phyloP scores from a whole-genome alignment of 2,888 invertebrate genomes.

The Lordiphosa andalusiaca region DNA sequence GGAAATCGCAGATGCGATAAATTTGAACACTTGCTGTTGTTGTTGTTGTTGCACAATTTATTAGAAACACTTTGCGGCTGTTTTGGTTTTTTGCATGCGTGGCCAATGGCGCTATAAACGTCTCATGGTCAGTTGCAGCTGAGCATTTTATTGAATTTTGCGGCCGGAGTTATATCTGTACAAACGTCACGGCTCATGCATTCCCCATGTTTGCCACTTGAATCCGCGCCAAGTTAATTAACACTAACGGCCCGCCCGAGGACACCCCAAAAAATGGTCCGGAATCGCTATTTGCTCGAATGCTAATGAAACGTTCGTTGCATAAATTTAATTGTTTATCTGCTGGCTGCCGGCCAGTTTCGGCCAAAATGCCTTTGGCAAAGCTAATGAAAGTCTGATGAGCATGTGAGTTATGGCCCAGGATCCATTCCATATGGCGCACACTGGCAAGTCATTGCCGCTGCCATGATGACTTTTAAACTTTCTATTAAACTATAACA shows the following conservation, averaged over 20 bases:
- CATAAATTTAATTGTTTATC: slow-evolving; percentile 71
- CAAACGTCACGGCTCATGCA: slow-evolving; percentile 26
- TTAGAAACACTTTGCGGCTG: slow-evolving; percentile 72
- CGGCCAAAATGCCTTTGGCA: slow-evolving; percentile 30
- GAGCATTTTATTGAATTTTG: slow-evolving; percentile 67
- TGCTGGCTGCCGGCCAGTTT: slow-evolving; percentile 32
- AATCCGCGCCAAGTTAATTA: slow-evolving; percentile 68
- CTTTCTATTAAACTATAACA: slow-evolving; percentile 74
- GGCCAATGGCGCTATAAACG: slow-evolving; percentile 51
- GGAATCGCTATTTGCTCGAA: slow-evolving; percentile 35
- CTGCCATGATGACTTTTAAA: slow-evolving; percentile 67
- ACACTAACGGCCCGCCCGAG: slow-evolving; percentile 50
- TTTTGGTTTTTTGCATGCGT: slow-evolving; percentile 65
- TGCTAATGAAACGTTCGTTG: slow-evolving; percentile 66
- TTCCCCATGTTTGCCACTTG: slow-evolving; percentile 49
- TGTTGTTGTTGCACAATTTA: slow-evolving; percentile 65
- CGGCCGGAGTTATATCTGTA: slow-evolving; percentile 27
- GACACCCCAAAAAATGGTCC: slow-evolving; percentile 20
- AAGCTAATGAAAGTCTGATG: slow-evolving; percentile 15
- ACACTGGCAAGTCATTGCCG: slow-evolving; percentile 64
- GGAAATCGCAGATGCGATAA: slow-evolving; percentile 42
- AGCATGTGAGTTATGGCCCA: slow-evolving; percentile 30
- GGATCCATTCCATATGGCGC: slow-evolving; percentile 50
- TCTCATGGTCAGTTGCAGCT: slow-evolving; percentile 53
- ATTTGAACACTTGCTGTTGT: slow-evolving; percentile 73